Evolutionary conservation across 2,888 invertebrate species (phyloP).

Genomic region (Furcula furcula): DNA sequence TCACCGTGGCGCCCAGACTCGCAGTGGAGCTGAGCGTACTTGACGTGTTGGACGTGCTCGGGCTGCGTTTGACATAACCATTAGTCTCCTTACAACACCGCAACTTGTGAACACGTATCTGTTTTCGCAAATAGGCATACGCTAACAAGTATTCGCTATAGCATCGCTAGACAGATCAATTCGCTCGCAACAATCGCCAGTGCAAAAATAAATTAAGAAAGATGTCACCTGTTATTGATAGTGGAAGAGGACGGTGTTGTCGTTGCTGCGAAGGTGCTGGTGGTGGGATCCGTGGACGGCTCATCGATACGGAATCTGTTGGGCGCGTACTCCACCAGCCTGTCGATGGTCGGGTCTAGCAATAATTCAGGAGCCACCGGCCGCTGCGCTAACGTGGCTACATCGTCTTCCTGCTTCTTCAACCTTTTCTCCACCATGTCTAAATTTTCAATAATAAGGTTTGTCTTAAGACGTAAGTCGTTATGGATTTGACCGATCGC

Average conservation of each 20-base stretch:
- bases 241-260: constrained; percentile 50
- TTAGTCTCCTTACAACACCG: constrained; percentile 54
- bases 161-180: constrained; percentile 6
- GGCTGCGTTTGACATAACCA: constrained; percentile 69
- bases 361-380: constrained; percentile 88
- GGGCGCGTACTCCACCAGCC: constrained; percentile 89
- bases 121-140: constrained; percentile 12
- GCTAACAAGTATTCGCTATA: constrained; percentile 15
- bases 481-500: constrained; percentile 93
- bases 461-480: constrained; percentile 90
- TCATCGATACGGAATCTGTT: constrained; percentile 82
- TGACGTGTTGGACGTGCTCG: constrained; percentile 61
- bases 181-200: constrained; percentile 33
- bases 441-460: constrained; percentile 92
- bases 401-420: constrained; percentile 93
- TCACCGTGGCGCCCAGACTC: constrained; percentile 45
- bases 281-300: constrained; percentile 58
- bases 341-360: constrained; percentile 88
- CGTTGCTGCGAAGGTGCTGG: constrained; percentile 59
- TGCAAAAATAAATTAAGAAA: constrained; percentile 39
- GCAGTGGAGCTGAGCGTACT: constrained; percentile 41
- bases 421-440: constrained; percentile 92
- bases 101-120: constrained; percentile 15
- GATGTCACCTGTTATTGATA: constrained; percentile 69
- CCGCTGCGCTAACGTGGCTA: constrained; percentile 88